Base-by-base conservation (phyloP, 2,888 invertebrate genomes). In the Drosophila meridionalis region DNA sequence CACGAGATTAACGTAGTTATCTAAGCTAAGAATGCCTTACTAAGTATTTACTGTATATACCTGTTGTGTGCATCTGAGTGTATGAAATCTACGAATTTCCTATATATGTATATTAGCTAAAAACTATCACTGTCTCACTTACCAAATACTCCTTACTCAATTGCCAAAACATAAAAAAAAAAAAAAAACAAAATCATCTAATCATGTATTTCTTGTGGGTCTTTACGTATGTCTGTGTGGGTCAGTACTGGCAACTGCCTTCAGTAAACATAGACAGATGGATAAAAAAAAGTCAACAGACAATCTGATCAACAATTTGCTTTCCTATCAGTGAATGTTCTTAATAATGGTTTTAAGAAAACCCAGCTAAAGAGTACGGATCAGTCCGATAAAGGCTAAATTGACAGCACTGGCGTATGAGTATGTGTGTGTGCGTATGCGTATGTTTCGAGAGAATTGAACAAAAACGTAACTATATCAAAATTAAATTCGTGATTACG, bases 81-180 rank as follows among this genome's bases (percentile, higher is more conserved):
- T 89, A 77, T 81, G 87, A 86, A 83, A 72, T 80, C 71, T 83
- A 83, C 78, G 43, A 59, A 69, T 74, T 58, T 32, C 57, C 52
- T 71, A 58, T 28, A 28, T 47, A 59, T 62, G 48, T 38, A 55
- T 50, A 65, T 69, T 50, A 77, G 65, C 60, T 77, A 77, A 69
- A 34, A 66, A 47, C 76, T 80, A 80, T 80, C 79, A 76, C 66
- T 76, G 74, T 57, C 48, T 61, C 52, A 48, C 36, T 73, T 43
- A 60, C 40, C 47, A 58, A 73, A 69, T 65, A 55, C 47, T 6
- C 20, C 28, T 4, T 38, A 28, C 36, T 68, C 40, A 65, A 45
- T 64, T 38, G 32, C 30, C 55, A 61, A 59, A 43, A 59, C 26
- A 26, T 20, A 14, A 26, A 28, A 28, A 30, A 8, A 34, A 34